A percentile compares a stretch with the other conserved stretches of the same genome.
Conservation (phyloP, 2,888 invertebrate species). For the Zygogramma bicolorata region DNA sequence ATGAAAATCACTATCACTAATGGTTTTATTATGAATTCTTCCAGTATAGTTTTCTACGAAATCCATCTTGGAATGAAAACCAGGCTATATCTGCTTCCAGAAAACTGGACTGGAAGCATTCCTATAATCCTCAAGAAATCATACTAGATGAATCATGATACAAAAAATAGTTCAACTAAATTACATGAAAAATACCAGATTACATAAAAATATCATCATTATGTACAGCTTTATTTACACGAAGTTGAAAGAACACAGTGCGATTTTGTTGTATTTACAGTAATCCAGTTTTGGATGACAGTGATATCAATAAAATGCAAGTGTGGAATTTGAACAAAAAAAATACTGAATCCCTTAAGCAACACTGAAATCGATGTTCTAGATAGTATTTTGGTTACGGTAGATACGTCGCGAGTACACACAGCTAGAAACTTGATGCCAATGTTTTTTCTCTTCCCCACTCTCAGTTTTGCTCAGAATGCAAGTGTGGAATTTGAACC, state of each 20-base stretch:
- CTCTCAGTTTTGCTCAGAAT: too few relatives aligned
- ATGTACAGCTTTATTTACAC: constrained; percentile 18
- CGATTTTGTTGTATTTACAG: constrained; percentile 19
- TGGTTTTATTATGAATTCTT: not conserved
- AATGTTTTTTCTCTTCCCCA: too few relatives aligned
- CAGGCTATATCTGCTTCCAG: not conserved
- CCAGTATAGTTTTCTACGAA: not conserved
- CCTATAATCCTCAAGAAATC: not conserved
- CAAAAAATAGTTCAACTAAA: not conserved
- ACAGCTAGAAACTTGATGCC: too few relatives aligned
- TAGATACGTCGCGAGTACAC: too few relatives aligned
- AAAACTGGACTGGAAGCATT: not conserved
- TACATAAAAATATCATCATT: not conserved
- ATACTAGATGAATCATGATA: not conserved
- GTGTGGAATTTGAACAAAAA: not conserved
- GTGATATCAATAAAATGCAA: not conserved
- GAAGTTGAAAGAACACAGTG: constrained; percentile 1
- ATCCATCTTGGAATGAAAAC: too few relatives aligned
- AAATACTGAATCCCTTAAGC: not conserved
- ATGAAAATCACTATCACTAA: not conserved
- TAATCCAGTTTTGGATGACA: not conserved
- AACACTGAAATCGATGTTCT: too few relatives aligned
- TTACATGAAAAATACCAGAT: not conserved
- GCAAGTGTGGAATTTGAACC: too few relatives aligned
- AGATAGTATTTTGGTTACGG: too few relatives aligned